These are phyloP conservation scores for Chelon labrosus DNA, from an alignment of 2,797 vertebrate genomes.

Conservation along the genomic window DNA sequence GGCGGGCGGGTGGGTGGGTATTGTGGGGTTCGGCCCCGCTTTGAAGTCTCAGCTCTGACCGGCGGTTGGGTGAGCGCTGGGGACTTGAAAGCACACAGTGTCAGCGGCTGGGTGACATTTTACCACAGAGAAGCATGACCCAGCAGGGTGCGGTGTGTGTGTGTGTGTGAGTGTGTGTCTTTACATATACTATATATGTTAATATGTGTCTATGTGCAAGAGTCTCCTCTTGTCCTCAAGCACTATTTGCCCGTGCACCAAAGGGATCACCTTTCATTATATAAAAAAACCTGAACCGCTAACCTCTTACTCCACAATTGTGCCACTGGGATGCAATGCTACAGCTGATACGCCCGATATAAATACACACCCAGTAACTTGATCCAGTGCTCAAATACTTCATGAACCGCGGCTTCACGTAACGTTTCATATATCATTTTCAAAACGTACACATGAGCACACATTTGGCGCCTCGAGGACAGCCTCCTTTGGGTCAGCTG, in stretches of 20 bases:
- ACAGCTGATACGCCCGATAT: conserved; percentile 41
- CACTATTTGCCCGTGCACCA: conserved; percentile 61
- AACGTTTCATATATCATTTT: conserved; percentile 23
- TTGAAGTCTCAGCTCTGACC: conserved; percentile 72
- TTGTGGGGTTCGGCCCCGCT: conserved; percentile 35
- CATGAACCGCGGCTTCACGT: conserved; percentile 5
- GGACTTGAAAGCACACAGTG: conserved; percentile 72
- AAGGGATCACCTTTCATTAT: conserved; percentile 72
- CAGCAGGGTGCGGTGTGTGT: conserved; percentile 38
- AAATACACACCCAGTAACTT: conserved; percentile 44
- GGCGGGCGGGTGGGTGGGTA: too few relatives aligned
- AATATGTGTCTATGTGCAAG: conserved; percentile 5
- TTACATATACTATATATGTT: conserved; percentile 16
- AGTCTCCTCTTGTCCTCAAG: conserved; percentile 60
- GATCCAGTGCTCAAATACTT: conserved; percentile 15
- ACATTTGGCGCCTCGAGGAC: conserved; percentile 39
- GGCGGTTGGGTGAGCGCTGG: conserved; percentile 40
- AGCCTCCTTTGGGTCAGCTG: conserved; percentile 52
- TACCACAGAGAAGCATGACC: conserved; percentile 55
- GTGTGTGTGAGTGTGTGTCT: conserved; percentile 20
- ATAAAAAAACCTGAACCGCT: conserved; percentile 58
- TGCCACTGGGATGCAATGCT: conserved; percentile 38
- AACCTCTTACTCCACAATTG: conserved; percentile 60
- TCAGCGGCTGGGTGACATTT: conserved; percentile 77
- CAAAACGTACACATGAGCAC: conserved; percentile 21